Base-by-base conservation (phyloP, 1,140 invertebrate species). In the Dendroctonus valens region DNA sequence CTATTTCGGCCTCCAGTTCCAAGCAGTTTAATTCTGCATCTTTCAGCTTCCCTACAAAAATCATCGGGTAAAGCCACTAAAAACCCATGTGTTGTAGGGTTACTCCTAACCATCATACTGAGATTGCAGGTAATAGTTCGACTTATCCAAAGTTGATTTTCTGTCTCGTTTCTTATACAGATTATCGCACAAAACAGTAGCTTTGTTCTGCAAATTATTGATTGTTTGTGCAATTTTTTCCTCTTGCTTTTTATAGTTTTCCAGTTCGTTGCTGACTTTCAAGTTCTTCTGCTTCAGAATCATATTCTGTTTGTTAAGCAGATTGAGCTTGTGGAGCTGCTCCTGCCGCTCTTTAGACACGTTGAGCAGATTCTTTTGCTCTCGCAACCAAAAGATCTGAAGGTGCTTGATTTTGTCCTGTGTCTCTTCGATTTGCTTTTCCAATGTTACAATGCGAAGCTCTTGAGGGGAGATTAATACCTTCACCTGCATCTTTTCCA, bases 211-310 rank as follows among this genome's bases (percentile, higher is more conserved):
- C 60, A 86, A 76, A 3, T 80, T 79, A 44, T 84, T 83, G 49
- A 91, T 83, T 7, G 78, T 80, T n/a, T 83, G 81, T 3, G 83
- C 77, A 5, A 89, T 80, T 48, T 82, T 82, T 2, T 75, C 78
- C 7, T 85, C 82, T 68, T 86, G 85, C 50, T 79, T 82, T 9
- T 78, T 74, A 3, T 87, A 80, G 26, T 81, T 79, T 26, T 87
- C 84, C 0, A 88, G 74, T 48, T 89, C 84, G 61, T 83, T 81
- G 46, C 88, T 84, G 6, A 90, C 79, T 69, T 88, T 87, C 59
- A 87, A 77, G 55, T 86, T 87, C 65, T 91, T 91, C 70, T 91
- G 86, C 41, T 90, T 87, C 75, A 91, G 84, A 52, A 91, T 86
- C 72, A 88, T 83, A 37, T 89, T 84, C 73, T 92, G 88, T 79